Conservation (phyloP, 2,888 invertebrate genomes). For the Lasiommata megera region DNA sequence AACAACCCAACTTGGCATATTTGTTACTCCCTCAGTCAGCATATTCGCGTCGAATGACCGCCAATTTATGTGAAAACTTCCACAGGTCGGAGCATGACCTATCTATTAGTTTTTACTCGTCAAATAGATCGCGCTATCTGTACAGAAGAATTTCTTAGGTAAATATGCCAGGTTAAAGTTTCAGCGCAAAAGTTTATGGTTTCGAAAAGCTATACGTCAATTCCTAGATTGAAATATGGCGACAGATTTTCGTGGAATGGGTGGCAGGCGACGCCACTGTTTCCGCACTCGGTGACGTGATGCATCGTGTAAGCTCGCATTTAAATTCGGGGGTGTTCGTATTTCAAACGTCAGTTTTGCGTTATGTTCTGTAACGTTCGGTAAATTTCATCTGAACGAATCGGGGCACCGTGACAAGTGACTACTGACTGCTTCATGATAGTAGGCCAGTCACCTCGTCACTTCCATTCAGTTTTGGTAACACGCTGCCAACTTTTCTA, state of each 20-base stretch:
- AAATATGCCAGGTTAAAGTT: constrained; percentile 78
- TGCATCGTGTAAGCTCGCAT: constrained; percentile 55
- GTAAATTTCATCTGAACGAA: constrained; percentile 41
- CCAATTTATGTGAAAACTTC: constrained; percentile 81
- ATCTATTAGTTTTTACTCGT: constrained; percentile 79
- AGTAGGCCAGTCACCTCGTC: constrained; percentile 37
- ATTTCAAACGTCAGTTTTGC: constrained; percentile 45
- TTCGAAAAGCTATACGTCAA: constrained; percentile 72
- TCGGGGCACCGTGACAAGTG: constrained; percentile 47
- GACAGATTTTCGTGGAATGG: constrained; percentile 50
- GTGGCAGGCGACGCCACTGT: constrained; percentile 83
- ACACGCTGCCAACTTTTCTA: no score
- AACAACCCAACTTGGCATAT: constrained; percentile 80
- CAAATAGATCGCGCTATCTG: constrained; percentile 66
- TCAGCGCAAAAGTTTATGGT: constrained; percentile 68
- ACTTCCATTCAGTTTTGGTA: no score
- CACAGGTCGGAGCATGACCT: constrained; percentile 75
- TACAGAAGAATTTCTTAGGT: constrained; percentile 70
- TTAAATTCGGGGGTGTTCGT: constrained; percentile 46
- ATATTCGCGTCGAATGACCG: constrained; percentile 81
- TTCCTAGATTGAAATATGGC: constrained; percentile 76
- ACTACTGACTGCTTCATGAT: constrained; percentile 30
- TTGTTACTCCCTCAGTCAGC: constrained; percentile 80
- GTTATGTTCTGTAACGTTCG: constrained; percentile 33
- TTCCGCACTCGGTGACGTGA: constrained; percentile 72